Base-by-base conservation (phyloP, 2,113 vertebrate genomes). In the Ophiodon elongatus region DNA sequence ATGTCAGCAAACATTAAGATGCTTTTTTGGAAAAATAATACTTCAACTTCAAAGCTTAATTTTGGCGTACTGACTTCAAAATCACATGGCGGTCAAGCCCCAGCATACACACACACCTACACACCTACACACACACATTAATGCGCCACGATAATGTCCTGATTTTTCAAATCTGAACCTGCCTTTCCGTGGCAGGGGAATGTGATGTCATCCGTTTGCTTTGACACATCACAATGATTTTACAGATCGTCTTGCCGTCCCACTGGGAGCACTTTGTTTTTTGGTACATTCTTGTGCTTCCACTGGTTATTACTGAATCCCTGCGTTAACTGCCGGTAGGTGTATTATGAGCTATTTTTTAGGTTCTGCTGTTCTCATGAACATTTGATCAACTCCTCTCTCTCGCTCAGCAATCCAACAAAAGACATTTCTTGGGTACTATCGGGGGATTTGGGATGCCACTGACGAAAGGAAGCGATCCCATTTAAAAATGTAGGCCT, bases 161-260 rank as follows among this genome's bases (percentile, higher is more conserved):
- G 65, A 80, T 52, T 65, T 65, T 76, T 73, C 52, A 76, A 71
- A 79, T 37, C 43, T 65, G 27, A 81, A 80, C 79, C 47, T 7
- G 17, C 54, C 74, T 79, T n/a, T 23, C 47, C 54, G 50, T 23
- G 56, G 63, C 43, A 27, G 10, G 69, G 31, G 33, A 85, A 74
- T 69, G 75, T 86, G 86, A 91, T 73, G 80, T 83, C 82, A 84
- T 79, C 59, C 9, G 23, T 70, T 56, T 73, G 62, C 62, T 41
- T 59, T 68, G 41, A 79, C 60, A 67, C 33, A 43, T 85, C 63
- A 63, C 57, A 21, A 7, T 60, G 15, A 73, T 72, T 80, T 77
- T 43, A 80, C 14, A 15, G 9, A 77, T 56, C 23, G 5, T 76
- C 31, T 74, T 6, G 39, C 73, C 74, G 64, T 82, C 8, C 0